A percentile compares a stretch with the other conserved stretches of the same genome.
These are phyloP conservation scores for Hiodon alosoides DNA, from an alignment of 2,113 vertebrate species.

Conservation along the genomic window DNA sequence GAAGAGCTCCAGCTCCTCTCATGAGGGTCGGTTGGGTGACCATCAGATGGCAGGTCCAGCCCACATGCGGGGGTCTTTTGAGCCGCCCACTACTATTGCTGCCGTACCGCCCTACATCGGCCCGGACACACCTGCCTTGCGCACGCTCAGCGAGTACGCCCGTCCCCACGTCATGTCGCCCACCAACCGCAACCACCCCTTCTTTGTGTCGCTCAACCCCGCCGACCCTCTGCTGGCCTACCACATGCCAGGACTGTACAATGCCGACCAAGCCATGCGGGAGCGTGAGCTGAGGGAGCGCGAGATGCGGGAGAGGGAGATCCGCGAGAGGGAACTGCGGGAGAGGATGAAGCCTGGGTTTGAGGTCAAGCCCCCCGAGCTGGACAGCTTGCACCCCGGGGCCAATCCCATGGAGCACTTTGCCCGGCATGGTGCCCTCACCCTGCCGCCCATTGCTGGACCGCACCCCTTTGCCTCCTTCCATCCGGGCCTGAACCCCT, in stretches of 20 bases:
- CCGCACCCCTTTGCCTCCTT: conserved; percentile 91
- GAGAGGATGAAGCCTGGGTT: conserved; percentile 98
- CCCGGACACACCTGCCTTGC: conserved; percentile 88
- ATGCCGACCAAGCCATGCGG: conserved; percentile 84
- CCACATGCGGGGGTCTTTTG: conserved; percentile 83
- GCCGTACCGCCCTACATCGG: conserved; percentile 95
- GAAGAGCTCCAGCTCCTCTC: conserved; percentile 87
- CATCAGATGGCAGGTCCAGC: conserved; percentile 74
- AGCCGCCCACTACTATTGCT: conserved; percentile 92
- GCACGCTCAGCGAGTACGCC: conserved; percentile 96
- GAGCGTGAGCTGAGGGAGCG: conserved; percentile 89
- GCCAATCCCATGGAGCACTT: conserved; percentile 99
- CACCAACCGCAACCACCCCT: conserved; percentile 94
- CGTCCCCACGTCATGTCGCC: conserved; percentile 98
- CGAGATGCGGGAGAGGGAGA: conserved; percentile 83
- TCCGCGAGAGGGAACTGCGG: conserved; percentile 84
- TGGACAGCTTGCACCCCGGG: conserved; percentile 86
- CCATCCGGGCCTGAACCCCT: conserved; percentile 87
- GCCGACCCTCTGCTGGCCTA: conserved; percentile 88
- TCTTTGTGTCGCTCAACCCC: conserved; percentile 94
- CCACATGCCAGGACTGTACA: conserved; percentile 93
- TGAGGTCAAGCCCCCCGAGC: conserved; percentile 94
- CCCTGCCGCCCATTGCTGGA: conserved; percentile 81
- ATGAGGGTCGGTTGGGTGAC: conserved; percentile 81
- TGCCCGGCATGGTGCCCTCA: conserved; percentile 88